Conservation (phyloP, 2,888 invertebrate genomes). For the Coleophora deauratella region DNA sequence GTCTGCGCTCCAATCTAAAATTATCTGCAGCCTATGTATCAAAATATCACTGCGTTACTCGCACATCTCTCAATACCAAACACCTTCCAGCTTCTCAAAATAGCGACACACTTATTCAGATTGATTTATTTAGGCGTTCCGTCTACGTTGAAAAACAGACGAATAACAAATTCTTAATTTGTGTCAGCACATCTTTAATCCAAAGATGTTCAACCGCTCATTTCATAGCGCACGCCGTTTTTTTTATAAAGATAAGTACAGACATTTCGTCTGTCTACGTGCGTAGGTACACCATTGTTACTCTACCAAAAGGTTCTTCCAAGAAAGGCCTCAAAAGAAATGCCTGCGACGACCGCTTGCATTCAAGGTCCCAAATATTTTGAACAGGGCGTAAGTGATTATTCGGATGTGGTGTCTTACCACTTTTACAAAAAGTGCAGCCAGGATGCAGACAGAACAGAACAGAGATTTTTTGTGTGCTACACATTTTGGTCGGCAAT, state of each 20-base stretch:
- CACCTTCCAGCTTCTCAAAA: conserved; percentile 71
- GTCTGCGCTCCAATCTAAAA: conserved; percentile 73
- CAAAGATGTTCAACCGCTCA: too few species aligned
- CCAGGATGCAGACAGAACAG: conserved; percentile 56
- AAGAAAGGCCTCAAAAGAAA: conserved; percentile 58
- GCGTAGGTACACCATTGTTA: conserved; percentile 24
- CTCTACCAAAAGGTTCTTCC: conserved; percentile 43
- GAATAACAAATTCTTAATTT: conserved; percentile 17
- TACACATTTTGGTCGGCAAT: conserved; percentile 64
- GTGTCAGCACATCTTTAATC: conserved; percentile 12
- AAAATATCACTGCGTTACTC: conserved; percentile 72
- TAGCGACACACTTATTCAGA: conserved; percentile 60
- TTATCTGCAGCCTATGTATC: conserved; percentile 74
- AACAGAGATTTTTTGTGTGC: conserved; percentile 60
- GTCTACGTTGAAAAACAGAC: conserved; percentile 29
- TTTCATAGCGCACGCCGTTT: too few species aligned
- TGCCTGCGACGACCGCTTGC: conserved; percentile 42
- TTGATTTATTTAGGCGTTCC: conserved; percentile 53
- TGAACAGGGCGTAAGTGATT: conserved; percentile 68
- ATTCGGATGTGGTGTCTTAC: conserved; percentile 74
- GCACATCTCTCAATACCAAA: conserved; percentile 73
- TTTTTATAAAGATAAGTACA: conserved; percentile 14
- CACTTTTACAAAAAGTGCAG: conserved; percentile 65
- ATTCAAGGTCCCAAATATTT: conserved; percentile 70
- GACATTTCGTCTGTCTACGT: conserved; percentile 27